A percentile compares a stretch with the other conserved stretches of the same genome.
Evolutionary conservation across 2,888 invertebrate species (phyloP).

Genomic region (Sminthurinus aureus): DNA sequence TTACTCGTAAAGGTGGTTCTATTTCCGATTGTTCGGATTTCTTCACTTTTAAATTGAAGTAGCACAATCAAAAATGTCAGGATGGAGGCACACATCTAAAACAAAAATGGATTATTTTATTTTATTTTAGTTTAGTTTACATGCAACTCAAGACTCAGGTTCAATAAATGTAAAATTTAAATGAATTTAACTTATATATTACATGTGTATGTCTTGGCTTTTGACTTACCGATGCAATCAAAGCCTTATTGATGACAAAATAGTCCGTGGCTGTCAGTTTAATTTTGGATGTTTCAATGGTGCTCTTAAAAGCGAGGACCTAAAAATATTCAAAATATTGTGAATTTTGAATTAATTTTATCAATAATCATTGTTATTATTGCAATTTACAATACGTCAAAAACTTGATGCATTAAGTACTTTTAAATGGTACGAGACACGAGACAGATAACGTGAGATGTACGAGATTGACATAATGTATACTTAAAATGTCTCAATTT

Average conservation of each 20-base stretch:
- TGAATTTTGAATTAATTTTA: not conserved
- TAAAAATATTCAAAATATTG: not conserved
- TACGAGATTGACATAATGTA: too few species aligned
- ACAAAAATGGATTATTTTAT: not conserved
- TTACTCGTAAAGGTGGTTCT: not conserved
- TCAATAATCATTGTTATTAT: not conserved
- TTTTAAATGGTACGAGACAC: too few species aligned
- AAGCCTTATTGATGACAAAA: slow-evolving; percentile 52
- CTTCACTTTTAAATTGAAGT: slow-evolving; percentile 46
- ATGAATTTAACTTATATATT: not conserved
- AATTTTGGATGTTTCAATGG: slow-evolving; percentile 43
- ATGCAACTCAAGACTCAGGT: not conserved
- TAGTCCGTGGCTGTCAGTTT: slow-evolving; percentile 47
- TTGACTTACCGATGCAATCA: slow-evolving; percentile 47
- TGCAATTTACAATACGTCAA: too few species aligned
- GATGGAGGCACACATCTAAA: slow-evolving; percentile 46
- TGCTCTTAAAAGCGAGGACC: slow-evolving; percentile 48
- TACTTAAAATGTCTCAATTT: not conserved
- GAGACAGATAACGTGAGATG: too few species aligned
- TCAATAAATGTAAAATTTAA: not conserved
- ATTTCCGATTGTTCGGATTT: not conserved
- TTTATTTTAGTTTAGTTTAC: not conserved
- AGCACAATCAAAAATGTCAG: slow-evolving; percentile 53
- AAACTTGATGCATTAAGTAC: not conserved
- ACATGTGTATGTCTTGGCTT: not conserved